Base-by-base conservation (phyloP, 2,797 vertebrate species). In the Etheostoma perlongum region DNA sequence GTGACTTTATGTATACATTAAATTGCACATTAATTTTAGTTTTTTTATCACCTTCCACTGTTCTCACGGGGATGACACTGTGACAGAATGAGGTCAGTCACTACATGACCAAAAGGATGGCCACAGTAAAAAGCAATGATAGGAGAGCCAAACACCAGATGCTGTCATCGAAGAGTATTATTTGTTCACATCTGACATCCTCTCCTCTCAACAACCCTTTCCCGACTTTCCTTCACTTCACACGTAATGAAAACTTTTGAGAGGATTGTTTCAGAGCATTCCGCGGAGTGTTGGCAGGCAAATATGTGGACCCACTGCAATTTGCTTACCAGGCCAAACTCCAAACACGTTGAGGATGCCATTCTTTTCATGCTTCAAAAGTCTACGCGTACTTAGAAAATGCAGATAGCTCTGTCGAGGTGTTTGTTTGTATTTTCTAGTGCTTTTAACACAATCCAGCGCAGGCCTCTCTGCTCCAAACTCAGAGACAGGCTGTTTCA, bases 1-100 rank as follows among this genome's bases (percentile, higher is more conserved):
- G 92, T 89, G 85, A 63, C 59, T 93, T 92, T 92, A 93, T 93
- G 87, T 84, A 74, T 84, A 83, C 92, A 90, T 88, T 91, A 93
- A 92, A 90, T 76, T 83, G 81, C 68, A 86, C 89, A 91, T 90
- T 90, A 91, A 91, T 89, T 89, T 84, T 15, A 78, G 72, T 83
- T 88, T 92, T 92, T 42, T 88, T 90, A 88, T 84, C 72, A 63
- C 88, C 79, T 80, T 75, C 54, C 65, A 14, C 60, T 51, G n/a
- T 79, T 86, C 85, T 83, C 87, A 21, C 83, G 14, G 72, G 83
- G 81, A 66, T 85, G 78, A 70, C 78, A 74, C 76, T 76, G 63
- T 76, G 82, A 83, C 67, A 89, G 89, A 89, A 87, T 74, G 81
- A 82, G 90, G 82, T 83, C 76, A 84, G 79, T 69, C 44, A 0